A percentile compares a stretch with the other conserved stretches of the same genome.
Evolutionary conservation across 2,888 invertebrate species (phyloP).

Genomic region (Melieria picta): DNA sequence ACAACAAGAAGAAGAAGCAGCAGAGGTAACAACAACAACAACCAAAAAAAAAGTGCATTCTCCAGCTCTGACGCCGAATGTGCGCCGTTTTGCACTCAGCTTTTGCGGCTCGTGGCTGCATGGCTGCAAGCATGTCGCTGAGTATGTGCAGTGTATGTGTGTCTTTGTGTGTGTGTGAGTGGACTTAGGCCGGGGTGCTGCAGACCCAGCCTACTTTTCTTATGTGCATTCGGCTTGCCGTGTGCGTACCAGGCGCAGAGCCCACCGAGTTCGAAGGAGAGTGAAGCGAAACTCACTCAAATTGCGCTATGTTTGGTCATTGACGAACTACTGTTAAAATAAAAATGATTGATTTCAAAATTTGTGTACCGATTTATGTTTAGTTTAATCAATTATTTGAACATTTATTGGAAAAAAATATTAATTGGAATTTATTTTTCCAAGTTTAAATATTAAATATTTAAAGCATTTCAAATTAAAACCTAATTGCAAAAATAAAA

Average conservation of each 20-base stretch:
- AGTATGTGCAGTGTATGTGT: conserved; percentile 19
- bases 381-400: too few species aligned
- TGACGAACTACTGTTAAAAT: too few species aligned
- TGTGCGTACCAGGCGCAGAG: not conserved
- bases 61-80: conserved; percentile 46
- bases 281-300: not conserved
- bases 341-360: too few species aligned
- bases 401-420: too few species aligned
- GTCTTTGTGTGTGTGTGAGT: conserved; percentile 22
- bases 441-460: too few species aligned
- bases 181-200: conserved; percentile 51
- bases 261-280: not conserved
- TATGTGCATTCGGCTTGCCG: conserved; percentile 25
- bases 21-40: conserved; percentile 24
- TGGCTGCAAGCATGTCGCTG: conserved; percentile 26
- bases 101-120: not conserved
- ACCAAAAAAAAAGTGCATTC: conserved; percentile 37
- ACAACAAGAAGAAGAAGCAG: conserved; percentile 12
- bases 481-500: too few species aligned
- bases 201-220: conserved; percentile 50
- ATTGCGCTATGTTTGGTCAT: too few species aligned
- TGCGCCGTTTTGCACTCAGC: not conserved
- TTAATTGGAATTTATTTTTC: too few species aligned
- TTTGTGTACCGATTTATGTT: too few species aligned
- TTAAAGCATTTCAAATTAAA: too few species aligned